A percentile compares a stretch with the other conserved stretches of the same genome.
Evolutionary conservation across 2,888 invertebrate genomes (phyloP).

Genomic region (Drosophila cracens): DNA sequence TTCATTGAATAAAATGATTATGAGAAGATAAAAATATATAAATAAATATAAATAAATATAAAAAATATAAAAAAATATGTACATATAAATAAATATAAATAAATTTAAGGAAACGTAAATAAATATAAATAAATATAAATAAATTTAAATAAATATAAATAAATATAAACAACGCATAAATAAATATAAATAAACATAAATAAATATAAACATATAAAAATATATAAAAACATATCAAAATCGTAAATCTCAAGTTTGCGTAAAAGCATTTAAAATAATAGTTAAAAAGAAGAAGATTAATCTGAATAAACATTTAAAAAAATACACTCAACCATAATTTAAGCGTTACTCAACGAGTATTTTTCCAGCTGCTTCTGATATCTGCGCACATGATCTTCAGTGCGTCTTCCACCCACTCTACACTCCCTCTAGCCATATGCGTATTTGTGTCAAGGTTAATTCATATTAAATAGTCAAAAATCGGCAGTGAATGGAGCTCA

Average conservation of each 20-base stretch:
- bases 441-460: slow-evolving; percentile 56
- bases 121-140: no score
- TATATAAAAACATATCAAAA: no score
- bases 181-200: no score
- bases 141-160: no score
- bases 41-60: background rate
- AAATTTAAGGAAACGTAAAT: no score
- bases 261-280: background rate
- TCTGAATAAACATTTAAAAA: background rate
- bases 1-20: background rate
- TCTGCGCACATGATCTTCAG: slow-evolving; percentile 8
- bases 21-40: background rate
- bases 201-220: no score
- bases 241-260: background rate
- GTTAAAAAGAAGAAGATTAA: background rate
- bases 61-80: no score
- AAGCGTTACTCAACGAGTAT: background rate
- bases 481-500: slow-evolving; percentile 31
- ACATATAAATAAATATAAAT: no score
- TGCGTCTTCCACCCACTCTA: slow-evolving; percentile 2
- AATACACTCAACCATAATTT: no score
- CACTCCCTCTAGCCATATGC: background rate
- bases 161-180: no score
- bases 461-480: slow-evolving; percentile 1
- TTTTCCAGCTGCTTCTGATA: slow-evolving; percentile 19